These are phyloP conservation scores for Zaprionus tsacasi DNA, from an alignment of 1,140 invertebrate species.

Conservation along the genomic window DNA sequence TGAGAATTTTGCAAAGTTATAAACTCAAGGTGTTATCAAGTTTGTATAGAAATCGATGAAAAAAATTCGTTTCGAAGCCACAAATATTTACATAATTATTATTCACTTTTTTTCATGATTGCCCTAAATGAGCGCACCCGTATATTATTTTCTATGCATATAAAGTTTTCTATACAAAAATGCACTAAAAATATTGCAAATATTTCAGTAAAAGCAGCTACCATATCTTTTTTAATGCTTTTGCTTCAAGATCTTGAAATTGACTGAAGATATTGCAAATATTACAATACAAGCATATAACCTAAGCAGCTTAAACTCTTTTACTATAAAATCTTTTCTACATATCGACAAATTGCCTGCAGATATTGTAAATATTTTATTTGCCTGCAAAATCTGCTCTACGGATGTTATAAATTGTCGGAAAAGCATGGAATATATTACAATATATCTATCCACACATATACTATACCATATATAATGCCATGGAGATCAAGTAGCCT, in stretches of 20 bases:
- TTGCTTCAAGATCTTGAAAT: no score
- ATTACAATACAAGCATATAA: not conserved
- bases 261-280: no score
- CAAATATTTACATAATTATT: no score
- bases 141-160: no score
- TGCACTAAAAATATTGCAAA: no score
- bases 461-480: not conserved
- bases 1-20: not conserved
- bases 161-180: no score
- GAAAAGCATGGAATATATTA: not conserved
- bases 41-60: not conserved
- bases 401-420: not conserved
- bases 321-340: not conserved
- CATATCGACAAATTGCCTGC: not conserved
- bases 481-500: conserved; percentile 11
- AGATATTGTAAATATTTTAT: not conserved
- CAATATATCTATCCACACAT: not conserved
- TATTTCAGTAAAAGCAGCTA: no score
- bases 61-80: not conserved
- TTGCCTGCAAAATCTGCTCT: no score
- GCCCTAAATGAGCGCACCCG: no score
- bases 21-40: not conserved
- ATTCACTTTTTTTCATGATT: no score
- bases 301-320: not conserved
- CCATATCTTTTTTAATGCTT: no score